Evolutionary conservation across 2,797 vertebrate genomes (phyloP).

Genomic region (Coendou prehensilis): DNA sequence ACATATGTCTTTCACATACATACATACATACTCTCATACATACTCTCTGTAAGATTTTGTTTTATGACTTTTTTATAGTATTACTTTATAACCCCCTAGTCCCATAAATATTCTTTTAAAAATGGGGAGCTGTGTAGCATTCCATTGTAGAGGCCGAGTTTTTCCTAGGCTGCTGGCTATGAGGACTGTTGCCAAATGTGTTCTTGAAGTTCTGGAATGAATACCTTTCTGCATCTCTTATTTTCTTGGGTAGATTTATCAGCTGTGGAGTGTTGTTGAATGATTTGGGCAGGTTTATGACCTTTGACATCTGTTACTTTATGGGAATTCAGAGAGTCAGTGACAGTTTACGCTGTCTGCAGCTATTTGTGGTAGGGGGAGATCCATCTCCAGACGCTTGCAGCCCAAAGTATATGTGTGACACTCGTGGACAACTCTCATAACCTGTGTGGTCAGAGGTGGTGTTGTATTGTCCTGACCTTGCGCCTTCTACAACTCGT

Average conservation of each 20-base stretch:
- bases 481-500: rapidly evolving
- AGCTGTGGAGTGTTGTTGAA: too few species aligned
- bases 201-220: neutral
- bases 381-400: neutral
- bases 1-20: neutral
- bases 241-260: neutral
- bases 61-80: neutral
- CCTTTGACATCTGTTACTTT: neutral
- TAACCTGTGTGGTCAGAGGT: neutral
- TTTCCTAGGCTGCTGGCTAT: neutral
- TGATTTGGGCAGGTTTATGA: neutral
- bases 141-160: rapidly evolving
- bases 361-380: rapidly evolving
- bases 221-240: neutral
- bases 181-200: neutral
- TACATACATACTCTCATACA: neutral
- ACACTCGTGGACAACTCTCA: rapidly evolving
- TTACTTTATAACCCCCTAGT: neutral
- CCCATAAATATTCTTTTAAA: neutral
- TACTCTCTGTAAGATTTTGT: neutral
- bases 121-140: neutral
- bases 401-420: rapidly evolving
- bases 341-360: neutral
- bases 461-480: rapidly evolving
- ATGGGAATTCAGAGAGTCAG: neutral